Evolutionary conservation across 2,113 vertebrate genomes (phyloP).

Genomic region (Benitochromis conjunctus): DNA sequence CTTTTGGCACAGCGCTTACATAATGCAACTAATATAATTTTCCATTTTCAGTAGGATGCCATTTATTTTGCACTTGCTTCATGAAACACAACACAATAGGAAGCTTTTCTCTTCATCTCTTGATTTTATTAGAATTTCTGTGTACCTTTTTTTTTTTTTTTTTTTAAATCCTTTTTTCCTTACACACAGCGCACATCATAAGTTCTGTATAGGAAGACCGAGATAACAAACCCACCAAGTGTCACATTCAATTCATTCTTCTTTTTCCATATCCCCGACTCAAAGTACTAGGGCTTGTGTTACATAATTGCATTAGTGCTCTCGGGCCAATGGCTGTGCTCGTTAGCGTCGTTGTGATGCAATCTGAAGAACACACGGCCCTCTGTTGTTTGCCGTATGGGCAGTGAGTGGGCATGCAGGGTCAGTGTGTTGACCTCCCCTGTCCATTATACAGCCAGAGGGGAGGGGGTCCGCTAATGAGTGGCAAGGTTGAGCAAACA

Average conservation of each 20-base stretch:
- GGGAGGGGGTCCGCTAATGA: constrained; percentile 66
- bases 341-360: constrained; percentile 58
- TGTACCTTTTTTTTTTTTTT: neutral
- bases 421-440: constrained; percentile 47
- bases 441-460: constrained; percentile 31
- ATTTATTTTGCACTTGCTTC: neutral
- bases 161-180: neutral
- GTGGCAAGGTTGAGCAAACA: constrained; percentile 65
- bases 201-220: neutral
- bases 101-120: neutral
- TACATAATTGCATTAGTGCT: constrained; percentile 70
- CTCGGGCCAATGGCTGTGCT: constrained; percentile 52
- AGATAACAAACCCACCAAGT: constrained; percentile 35
- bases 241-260: constrained; percentile 55
- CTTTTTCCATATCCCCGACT: neutral
- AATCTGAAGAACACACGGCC: constrained; percentile 59
- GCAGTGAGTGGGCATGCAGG: constrained; percentile 51
- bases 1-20: constrained; percentile 39
- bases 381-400: constrained; percentile 54
- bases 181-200: neutral
- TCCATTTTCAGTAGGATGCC: neutral
- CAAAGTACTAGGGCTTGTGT: constrained; percentile 34
- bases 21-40: constrained; percentile 39
- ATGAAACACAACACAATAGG: neutral
- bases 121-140: neutral